A percentile compares a stretch with the other conserved stretches of the same genome.
phyloP scores from a whole-genome alignment of 2,797 vertebrate genomes.

The Sphenodon punctatus region DNA sequence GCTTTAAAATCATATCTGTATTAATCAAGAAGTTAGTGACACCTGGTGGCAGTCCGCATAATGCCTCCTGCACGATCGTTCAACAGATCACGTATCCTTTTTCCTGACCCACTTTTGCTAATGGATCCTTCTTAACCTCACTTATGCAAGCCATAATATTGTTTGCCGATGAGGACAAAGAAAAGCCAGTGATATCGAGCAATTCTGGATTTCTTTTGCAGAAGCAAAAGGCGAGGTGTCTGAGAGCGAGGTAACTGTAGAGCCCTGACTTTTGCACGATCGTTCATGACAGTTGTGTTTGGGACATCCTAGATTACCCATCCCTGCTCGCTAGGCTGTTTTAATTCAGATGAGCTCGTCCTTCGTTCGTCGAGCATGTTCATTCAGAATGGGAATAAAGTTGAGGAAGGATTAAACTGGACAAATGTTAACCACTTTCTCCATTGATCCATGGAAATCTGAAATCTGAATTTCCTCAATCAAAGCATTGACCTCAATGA shows the following conservation, averaged over 20 bases:
- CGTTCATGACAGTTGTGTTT: background rate
- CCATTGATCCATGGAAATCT: too few species aligned
- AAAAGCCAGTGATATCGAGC: fast-evolving
- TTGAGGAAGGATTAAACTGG: background rate
- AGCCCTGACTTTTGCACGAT: fast-evolving
- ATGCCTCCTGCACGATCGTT: background rate
- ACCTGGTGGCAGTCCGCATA: constrained; percentile 65
- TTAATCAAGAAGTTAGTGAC: constrained; percentile 68
- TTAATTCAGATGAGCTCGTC: background rate
- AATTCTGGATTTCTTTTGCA: background rate
- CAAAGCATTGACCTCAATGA: too few species aligned
- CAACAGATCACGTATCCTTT: background rate
- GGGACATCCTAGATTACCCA: fast-evolving
- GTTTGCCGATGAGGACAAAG: background rate
- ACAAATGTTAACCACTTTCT: background rate
- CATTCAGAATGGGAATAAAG: background rate
- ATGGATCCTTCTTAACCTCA: background rate
- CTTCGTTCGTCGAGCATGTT: background rate
- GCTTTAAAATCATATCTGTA: background rate
- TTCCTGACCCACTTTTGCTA: constrained; percentile 32
- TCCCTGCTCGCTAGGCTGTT: background rate
- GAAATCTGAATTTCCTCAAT: too few species aligned
- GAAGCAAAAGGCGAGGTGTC: background rate
- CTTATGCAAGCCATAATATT: background rate
- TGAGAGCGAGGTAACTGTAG: background rate